phyloP scores from a whole-genome alignment of 1,140 invertebrate genomes.

The Drosophila navojoa region DNA sequence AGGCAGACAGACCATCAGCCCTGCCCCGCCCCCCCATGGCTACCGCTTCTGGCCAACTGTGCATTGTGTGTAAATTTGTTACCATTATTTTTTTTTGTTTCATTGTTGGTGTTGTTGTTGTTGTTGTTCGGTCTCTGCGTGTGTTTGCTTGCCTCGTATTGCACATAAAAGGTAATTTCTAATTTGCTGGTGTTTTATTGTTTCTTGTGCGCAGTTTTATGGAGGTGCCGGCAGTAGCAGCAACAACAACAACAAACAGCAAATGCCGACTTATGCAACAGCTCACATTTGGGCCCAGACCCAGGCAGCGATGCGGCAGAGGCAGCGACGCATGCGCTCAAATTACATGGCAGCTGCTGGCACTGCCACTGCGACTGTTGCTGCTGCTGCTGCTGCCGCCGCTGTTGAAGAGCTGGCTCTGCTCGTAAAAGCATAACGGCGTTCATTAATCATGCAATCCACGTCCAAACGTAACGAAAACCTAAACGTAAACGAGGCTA shows the following conservation, averaged over 20 bases:
- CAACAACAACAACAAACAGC: slow-evolving; percentile 1
- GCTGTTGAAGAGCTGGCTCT: slow-evolving; percentile 15
- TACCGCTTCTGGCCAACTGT: slow-evolving; percentile 34
- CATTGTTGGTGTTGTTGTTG: neutral
- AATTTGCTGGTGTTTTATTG: slow-evolving; percentile 81
- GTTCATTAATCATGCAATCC: slow-evolving; percentile 76
- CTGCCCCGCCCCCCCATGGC: slow-evolving; percentile 10
- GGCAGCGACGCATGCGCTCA: slow-evolving; percentile 66
- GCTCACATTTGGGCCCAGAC: slow-evolving; percentile 11
- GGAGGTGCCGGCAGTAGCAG: slow-evolving; percentile 21
- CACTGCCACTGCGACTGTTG: no score
- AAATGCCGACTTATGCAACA: slow-evolving; percentile 62
- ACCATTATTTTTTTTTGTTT: slow-evolving; percentile 63
- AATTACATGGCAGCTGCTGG: slow-evolving; percentile 62
- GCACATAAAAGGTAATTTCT: slow-evolving; percentile 81
- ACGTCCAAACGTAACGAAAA: slow-evolving; percentile 35
- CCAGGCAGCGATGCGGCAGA: slow-evolving; percentile 10
- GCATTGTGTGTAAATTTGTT: slow-evolving; percentile 82
- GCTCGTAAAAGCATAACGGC: slow-evolving; percentile 76
- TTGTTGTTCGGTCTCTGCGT: slow-evolving; percentile 10
- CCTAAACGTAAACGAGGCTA: slow-evolving; percentile 47
- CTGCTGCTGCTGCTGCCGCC: no score
- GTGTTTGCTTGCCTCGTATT: slow-evolving; percentile 44
- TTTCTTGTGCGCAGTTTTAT: slow-evolving; percentile 69
- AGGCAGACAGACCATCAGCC: slow-evolving; percentile 56